Evolutionary conservation across 1,140 invertebrate genomes (phyloP).

Genomic region (Laupala kohalensis): DNA sequence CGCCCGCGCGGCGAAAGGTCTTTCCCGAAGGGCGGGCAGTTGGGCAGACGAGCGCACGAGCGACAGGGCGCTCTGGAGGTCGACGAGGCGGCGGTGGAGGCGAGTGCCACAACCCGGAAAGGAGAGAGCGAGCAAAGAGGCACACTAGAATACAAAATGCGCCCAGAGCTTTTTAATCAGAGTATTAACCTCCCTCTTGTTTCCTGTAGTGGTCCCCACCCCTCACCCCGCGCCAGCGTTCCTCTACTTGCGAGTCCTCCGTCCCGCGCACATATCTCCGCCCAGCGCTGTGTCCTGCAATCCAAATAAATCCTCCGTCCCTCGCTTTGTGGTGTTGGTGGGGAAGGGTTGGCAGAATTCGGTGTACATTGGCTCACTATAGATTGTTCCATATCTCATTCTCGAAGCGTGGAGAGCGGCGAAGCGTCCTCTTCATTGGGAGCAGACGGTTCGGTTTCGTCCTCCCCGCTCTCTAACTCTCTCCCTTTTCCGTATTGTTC

Average conservation of each 20-base stretch:
- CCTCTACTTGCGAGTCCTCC: background rate
- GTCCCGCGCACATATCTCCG: background rate
- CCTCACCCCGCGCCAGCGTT: too few relatives aligned
- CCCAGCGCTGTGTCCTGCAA: background rate
- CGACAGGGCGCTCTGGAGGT: background rate
- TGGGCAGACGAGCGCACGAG: background rate
- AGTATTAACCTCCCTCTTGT: background rate
- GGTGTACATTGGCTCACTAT: background rate
- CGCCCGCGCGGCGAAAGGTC: too few relatives aligned
- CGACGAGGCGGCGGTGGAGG: background rate
- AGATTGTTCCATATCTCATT: background rate
- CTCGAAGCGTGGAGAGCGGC: background rate
- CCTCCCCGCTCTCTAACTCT: background rate
- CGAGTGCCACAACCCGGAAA: background rate
- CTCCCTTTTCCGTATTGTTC: background rate
- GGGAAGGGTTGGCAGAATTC: background rate
- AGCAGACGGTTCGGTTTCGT: background rate
- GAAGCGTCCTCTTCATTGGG: background rate
- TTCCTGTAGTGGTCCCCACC: background rate
- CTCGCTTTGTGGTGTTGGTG: background rate
- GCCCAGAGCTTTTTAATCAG: background rate
- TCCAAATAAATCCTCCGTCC: background rate
- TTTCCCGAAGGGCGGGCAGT: too few relatives aligned
- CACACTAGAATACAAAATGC: background rate
- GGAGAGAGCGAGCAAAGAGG: background rate